Conservation (phyloP, 1,140 invertebrate species). For the Nasonia longicornis region DNA sequence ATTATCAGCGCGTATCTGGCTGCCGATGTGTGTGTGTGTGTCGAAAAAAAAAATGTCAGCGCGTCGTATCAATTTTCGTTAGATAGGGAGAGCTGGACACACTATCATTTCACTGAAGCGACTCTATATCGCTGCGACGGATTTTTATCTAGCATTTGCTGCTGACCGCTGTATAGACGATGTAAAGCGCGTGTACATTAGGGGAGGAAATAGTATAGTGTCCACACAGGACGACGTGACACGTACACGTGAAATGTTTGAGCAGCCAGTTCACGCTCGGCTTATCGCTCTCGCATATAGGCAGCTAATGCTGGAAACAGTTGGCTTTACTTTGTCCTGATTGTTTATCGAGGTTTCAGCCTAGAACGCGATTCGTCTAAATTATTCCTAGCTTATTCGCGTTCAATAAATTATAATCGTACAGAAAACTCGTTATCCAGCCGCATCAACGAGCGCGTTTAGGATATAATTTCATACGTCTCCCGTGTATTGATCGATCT, state of each 20-base stretch:
- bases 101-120: no score
- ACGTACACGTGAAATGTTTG: no score
- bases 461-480: no score
- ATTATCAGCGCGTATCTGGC: constrained; percentile 20
- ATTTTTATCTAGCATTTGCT: background rate
- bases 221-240: no score
- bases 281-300: background rate
- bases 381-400: background rate
- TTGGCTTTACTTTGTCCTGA: background rate
- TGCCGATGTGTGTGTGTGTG: background rate
- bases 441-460: no score
- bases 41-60: background rate
- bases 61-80: constrained; percentile 8
- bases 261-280: no score
- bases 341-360: background rate
- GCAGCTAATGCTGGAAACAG: background rate
- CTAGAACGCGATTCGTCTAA: background rate
- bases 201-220: background rate
- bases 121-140: no score
- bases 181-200: background rate
- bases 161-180: background rate
- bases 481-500: no score
- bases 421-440: no score
- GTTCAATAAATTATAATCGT: no score
- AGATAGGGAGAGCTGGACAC: background rate